These are phyloP conservation scores for Trichopria drosophilae DNA, from an alignment of 2,888 invertebrate genomes.

Conservation along the genomic window DNA sequence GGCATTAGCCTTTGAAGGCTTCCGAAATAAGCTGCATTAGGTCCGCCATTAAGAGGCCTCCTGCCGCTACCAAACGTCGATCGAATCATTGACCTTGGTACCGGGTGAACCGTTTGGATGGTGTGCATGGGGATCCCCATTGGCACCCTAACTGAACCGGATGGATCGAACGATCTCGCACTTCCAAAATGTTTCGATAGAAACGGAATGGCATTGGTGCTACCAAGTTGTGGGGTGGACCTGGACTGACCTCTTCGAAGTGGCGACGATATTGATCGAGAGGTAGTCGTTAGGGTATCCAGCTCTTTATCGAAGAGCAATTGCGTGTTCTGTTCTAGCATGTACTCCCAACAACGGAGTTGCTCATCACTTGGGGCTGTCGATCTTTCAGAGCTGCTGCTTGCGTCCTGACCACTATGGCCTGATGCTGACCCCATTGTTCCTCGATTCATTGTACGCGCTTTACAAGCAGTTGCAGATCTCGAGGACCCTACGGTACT, in stretches of 20 bases:
- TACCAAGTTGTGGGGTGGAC: slow-evolving; percentile 52
- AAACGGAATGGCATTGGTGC: slow-evolving; percentile 45
- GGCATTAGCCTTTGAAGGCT: slow-evolving; percentile 83
- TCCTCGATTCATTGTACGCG: too few species aligned
- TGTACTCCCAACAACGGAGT: slow-evolving; percentile 91
- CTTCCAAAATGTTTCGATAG: slow-evolving; percentile 79
- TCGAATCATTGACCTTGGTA: slow-evolving; percentile 41
- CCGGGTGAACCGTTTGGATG: slow-evolving; percentile 12
- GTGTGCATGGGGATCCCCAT: slow-evolving; percentile 17
- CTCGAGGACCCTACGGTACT: slow-evolving; percentile 48
- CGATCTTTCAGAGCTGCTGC: slow-evolving; percentile 46
- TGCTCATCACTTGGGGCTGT: slow-evolving; percentile 73
- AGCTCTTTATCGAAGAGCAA: slow-evolving; percentile 84
- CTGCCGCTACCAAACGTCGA: slow-evolving; percentile 65
- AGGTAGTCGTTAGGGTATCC: slow-evolving; percentile 69
- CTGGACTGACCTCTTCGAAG: slow-evolving; percentile 63
- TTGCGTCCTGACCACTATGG: slow-evolving; percentile 1
- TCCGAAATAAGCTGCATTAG: slow-evolving; percentile 85
- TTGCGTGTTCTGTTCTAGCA: slow-evolving; percentile 89
- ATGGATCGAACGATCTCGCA: slow-evolving; percentile 75
- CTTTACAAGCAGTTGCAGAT: slow-evolving; percentile 42
- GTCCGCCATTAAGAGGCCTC: slow-evolving; percentile 70
- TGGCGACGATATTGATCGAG: slow-evolving; percentile 40
- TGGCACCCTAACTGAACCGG: slow-evolving; percentile 18
- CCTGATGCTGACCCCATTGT: too few species aligned